phyloP scores from a whole-genome alignment of 2,888 invertebrate genomes.

The Coleophora deauratella region DNA sequence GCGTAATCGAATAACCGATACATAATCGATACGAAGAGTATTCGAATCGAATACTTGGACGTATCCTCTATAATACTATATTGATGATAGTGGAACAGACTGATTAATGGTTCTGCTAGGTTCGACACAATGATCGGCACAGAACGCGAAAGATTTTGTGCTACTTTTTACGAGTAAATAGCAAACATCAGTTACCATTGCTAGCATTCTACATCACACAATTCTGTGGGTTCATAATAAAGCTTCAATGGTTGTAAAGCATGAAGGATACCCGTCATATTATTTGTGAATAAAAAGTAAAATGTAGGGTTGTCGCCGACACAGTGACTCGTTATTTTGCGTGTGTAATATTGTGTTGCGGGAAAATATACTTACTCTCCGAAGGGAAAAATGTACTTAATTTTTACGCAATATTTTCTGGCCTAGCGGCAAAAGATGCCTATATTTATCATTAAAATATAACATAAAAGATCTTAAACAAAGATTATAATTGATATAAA shows the following conservation, averaged over 20 bases:
- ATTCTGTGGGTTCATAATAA: not conserved
- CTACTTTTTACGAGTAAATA: slow-evolving; percentile 16
- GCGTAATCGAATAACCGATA: slow-evolving; percentile 66
- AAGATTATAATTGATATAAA: too few species aligned
- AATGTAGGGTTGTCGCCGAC: slow-evolving; percentile 67
- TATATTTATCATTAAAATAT: too few species aligned
- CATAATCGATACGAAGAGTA: slow-evolving; percentile 62
- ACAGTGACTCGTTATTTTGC: slow-evolving; percentile 62
- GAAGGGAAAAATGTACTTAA: not conserved
- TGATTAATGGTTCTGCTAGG: slow-evolving; percentile 66
- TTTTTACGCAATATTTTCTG: too few species aligned
- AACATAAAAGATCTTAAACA: too few species aligned
- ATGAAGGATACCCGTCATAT: slow-evolving; percentile 11
- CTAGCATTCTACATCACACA: slow-evolving; percentile 11
- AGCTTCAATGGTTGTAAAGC: slow-evolving; percentile 22
- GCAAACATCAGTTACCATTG: slow-evolving; percentile 23
- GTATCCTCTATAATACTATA: slow-evolving; percentile 60
- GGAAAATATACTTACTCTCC: slow-evolving; percentile 30
- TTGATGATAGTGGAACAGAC: slow-evolving; percentile 70
- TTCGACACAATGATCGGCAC: slow-evolving; percentile 52
- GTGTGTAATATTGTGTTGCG: slow-evolving; percentile 25
- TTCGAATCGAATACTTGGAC: slow-evolving; percentile 67
- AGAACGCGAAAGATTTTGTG: slow-evolving; percentile 37
- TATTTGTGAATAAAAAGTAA: slow-evolving; percentile 16
- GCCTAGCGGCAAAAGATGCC: too few species aligned